Conservation (phyloP, 2,797 vertebrate species). For the Ptychobarbus kaznakovi region DNA sequence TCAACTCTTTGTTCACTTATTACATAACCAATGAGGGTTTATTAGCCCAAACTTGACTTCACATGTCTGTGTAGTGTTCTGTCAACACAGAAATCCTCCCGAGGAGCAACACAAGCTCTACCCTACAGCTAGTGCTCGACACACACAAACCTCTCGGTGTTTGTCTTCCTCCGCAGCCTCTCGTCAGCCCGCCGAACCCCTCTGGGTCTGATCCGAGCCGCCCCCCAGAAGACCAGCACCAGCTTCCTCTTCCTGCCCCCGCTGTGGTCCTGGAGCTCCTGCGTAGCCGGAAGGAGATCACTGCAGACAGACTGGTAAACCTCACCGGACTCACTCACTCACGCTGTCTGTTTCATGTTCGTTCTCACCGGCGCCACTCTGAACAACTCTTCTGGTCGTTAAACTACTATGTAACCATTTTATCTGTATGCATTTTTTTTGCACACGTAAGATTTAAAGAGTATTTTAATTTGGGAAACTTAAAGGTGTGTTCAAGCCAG, state of each 20-base stretch:
- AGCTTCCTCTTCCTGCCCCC: conserved; percentile 26
- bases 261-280: conserved; percentile 53
- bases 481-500: background rate
- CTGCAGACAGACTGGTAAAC: conserved; percentile 71
- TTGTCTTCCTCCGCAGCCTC: background rate
- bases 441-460: background rate
- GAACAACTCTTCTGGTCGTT: too few species aligned
- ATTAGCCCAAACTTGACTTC: too few species aligned
- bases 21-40: too few species aligned
- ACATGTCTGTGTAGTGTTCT: too few species aligned
- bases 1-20: too few species aligned
- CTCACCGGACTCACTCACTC: too few species aligned
- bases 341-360: too few species aligned
- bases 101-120: too few species aligned
- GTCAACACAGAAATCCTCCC: too few species aligned
- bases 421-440: too few species aligned
- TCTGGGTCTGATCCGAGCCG: background rate
- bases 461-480: too few species aligned
- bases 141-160: background rate
- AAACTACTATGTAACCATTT: too few species aligned
- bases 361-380: background rate
- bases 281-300: conserved; percentile 57
- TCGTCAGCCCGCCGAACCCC: background rate
- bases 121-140: background rate
- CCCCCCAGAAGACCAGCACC: background rate